A percentile compares a stretch with the other conserved stretches of the same genome.
Conservation (phyloP, 2,888 invertebrate genomes). For the Thera obeliscata region DNA sequence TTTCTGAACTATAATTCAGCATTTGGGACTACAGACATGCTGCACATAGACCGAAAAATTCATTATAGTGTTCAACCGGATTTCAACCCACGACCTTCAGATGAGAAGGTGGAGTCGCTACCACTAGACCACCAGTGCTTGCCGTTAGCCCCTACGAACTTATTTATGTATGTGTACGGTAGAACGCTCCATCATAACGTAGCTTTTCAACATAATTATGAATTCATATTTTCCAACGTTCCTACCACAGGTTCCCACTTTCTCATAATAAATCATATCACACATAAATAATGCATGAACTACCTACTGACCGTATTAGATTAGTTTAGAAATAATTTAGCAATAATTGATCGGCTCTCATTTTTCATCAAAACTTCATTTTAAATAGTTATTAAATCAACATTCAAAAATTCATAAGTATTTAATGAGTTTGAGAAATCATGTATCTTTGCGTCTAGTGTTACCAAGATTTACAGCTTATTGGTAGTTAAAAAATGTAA, state of each 20-base stretch:
- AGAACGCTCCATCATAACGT: slow-evolving; percentile 5
- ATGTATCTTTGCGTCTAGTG: slow-evolving; percentile 26
- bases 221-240: slow-evolving; percentile 24
- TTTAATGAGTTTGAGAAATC: slow-evolving; percentile 30
- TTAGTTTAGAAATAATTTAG: slow-evolving; percentile 42
- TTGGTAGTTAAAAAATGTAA: slow-evolving; percentile 8
- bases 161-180: no score
- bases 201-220: slow-evolving; percentile 12
- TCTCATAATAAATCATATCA: slow-evolving; percentile 41
- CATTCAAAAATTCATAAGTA: slow-evolving; percentile 30
- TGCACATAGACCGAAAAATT: no score
- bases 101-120: no score
- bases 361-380: slow-evolving; percentile 30
- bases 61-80: no score
- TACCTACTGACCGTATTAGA: slow-evolving; percentile 35
- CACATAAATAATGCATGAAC: slow-evolving; percentile 37
- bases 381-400: slow-evolving; percentile 34
- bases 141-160: no score
- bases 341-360: slow-evolving; percentile 36
- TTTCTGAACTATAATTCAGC: no score
- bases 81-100: no score
- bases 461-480: slow-evolving; percentile 20
- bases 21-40: no score
- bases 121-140: no score
- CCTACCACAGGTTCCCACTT: slow-evolving; percentile 26